Evolutionary conservation across 2,113 vertebrate species (phyloP).

Genomic region (Lampris megalopsis): DNA sequence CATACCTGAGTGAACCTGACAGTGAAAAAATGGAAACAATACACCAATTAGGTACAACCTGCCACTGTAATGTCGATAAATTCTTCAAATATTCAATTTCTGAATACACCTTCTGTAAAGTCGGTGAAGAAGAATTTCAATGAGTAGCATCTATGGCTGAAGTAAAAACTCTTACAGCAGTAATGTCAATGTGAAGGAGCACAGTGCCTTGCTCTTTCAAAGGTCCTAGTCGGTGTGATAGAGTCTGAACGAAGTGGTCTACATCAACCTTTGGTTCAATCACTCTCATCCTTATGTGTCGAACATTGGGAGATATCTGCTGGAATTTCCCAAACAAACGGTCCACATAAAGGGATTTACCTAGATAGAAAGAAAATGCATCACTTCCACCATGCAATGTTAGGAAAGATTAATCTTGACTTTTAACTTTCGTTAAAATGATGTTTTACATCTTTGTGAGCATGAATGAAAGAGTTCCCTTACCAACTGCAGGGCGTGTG

Average conservation of each 20-base stretch:
- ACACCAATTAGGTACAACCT: neutral
- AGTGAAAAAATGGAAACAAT: neutral
- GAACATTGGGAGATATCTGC: slow-evolving; percentile 39
- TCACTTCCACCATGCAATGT: neutral
- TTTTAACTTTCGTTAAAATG: too few relatives aligned
- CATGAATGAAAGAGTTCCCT: slow-evolving; percentile 3
- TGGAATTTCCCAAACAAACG: slow-evolving; percentile 73
- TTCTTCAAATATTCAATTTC: neutral
- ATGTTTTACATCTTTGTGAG: too few relatives aligned
- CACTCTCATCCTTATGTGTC: slow-evolving; percentile 67
- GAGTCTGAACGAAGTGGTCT: slow-evolving; percentile 66
- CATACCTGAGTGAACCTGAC: slow-evolving; percentile 74
- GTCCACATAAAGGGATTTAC: slow-evolving; percentile 81
- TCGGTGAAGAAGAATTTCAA: too few relatives aligned
- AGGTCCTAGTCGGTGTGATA: slow-evolving; percentile 51
- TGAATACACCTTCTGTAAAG: too few relatives aligned
- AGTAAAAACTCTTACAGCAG: slow-evolving; percentile 65
- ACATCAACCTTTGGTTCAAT: slow-evolving; percentile 72
- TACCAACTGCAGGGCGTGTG: slow-evolving; percentile 81
- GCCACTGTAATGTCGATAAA: neutral
- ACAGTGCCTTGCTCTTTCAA: slow-evolving; percentile 70
- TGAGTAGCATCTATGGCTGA: too few relatives aligned
- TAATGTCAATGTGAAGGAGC: slow-evolving; percentile 79
- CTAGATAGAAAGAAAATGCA: slow-evolving; percentile 43
- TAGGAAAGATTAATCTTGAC: neutral